Percentiles rank a stretch among this genome's conserved stretches.
These are phyloP conservation scores for Tragelaphus scriptus DNA, from an alignment of 2,113 vertebrate genomes.

Conservation along the genomic window DNA sequence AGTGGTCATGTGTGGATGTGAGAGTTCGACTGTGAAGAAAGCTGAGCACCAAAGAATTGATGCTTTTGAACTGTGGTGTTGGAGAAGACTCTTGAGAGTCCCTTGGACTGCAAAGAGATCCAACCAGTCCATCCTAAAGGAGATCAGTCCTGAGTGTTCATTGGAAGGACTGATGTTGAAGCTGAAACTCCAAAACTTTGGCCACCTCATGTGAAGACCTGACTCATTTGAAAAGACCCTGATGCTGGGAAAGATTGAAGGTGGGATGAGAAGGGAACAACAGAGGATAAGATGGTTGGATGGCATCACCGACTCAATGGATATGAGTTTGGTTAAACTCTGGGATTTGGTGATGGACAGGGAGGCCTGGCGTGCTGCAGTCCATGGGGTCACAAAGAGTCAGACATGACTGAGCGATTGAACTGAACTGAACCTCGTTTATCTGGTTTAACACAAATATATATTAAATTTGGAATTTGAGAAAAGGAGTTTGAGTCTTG, in stretches of 20 bases:
- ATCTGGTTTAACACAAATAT: not conserved
- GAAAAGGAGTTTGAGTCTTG: not conserved
- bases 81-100: not conserved
- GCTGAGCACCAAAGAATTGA: accelerated
- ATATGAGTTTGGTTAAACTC: not conserved
- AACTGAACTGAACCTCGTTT: not conserved
- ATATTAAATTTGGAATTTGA: not conserved
- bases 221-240: not conserved
- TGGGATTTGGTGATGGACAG: not conserved
- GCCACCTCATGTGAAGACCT: not conserved
- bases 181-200: not conserved
- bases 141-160: not conserved
- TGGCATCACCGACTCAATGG: not conserved
- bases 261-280: accelerated
- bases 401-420: accelerated
- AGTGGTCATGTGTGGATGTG: not conserved
- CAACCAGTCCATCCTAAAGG: not conserved
- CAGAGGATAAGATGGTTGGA: not conserved
- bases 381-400: not conserved
- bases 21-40: not conserved
- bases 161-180: not conserved
- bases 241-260: not conserved
- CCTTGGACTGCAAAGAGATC: not conserved
- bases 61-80: not conserved
- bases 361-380: not conserved